Base-by-base conservation (phyloP, 2,888 invertebrate genomes). In the Oscheius sp. region DNA sequence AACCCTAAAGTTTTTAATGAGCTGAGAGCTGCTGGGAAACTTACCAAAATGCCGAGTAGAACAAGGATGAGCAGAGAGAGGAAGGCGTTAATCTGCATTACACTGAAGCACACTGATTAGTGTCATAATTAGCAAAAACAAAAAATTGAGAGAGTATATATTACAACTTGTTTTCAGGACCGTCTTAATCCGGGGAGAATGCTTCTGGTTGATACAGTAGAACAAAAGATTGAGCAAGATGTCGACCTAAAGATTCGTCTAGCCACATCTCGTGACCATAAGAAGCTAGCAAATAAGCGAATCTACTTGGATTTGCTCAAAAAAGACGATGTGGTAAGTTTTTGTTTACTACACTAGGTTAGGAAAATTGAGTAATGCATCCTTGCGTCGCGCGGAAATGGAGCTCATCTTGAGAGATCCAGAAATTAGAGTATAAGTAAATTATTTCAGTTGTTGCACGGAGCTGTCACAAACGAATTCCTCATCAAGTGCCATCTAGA, bases 171-270 rank as follows among this genome's bases (percentile, higher is more conserved):
- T 20, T 54, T 89, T 38, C 88, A 93, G 92, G 95, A 96, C 86
- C 94, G 98, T 73, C 90, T 98, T 83, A 95, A 96, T 88, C 98
- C 98, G 1, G 98, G 98, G 2, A 91, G 96, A 77, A 98, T 98
- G 97, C 89, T 98, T 86, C 89, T 98, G 80, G 96, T 98, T 59
- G 98, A 98, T 87, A 97, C 97, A 0, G 73, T 85, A 70, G 92
- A 93, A 84, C 91, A 93, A 87, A 90, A 90, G 74, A 92, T 98
- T 77, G 95, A 95, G 78, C 92, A 93, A 84, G 97, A 98, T 86
- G 92, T 96, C 64, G 94, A 94, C 84, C 89, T 98, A 63, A 98
- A 98, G 88, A 86, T 91, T 81, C 87, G 92, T 51, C 95, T 98
- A 76, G 92, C 96, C 3, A 90, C 90, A 80, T 92, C 92, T 75